phyloP scores from a whole-genome alignment of 2,797 vertebrate species.

The Huso huso region DNA sequence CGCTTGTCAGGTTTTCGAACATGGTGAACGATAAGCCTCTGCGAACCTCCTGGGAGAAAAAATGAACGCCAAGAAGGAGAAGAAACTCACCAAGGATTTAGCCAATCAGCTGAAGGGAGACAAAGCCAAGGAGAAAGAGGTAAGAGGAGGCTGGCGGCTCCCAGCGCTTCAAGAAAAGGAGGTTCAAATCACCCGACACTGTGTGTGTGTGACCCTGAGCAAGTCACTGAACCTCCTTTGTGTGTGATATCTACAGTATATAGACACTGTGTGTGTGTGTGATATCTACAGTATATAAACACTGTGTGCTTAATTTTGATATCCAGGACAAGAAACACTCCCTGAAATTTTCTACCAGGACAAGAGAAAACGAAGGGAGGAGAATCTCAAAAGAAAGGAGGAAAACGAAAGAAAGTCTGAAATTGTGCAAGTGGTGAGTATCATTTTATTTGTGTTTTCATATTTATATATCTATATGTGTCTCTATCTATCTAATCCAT shows the following conservation, averaged over 20 bases:
- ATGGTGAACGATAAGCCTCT: slow-evolving; percentile 77
- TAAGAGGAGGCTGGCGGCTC: slow-evolving; percentile 18
- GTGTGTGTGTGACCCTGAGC: background rate
- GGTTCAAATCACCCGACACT: background rate
- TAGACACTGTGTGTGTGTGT: too few species aligned
- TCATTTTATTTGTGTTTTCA: background rate
- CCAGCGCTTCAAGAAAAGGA: background rate
- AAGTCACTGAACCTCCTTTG: too few species aligned
- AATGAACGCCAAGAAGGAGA: slow-evolving; percentile 77
- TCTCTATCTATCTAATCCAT: background rate
- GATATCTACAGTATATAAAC: too few species aligned
- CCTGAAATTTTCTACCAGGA: slow-evolving; percentile 50
- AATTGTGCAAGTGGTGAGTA: slow-evolving; percentile 88
- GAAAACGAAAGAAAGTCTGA: slow-evolving; percentile 84
- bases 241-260: too few species aligned
- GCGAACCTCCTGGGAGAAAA: slow-evolving; percentile 79
- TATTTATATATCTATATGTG: background rate
- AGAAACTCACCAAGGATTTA: slow-evolving; percentile 58
- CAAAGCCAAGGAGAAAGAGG: slow-evolving; percentile 67
- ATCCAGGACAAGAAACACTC: too few species aligned
- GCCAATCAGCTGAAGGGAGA: slow-evolving; percentile 69
- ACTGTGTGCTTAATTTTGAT: too few species aligned
- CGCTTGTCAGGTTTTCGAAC: slow-evolving; percentile 71
- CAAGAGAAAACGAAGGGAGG: slow-evolving; percentile 72
- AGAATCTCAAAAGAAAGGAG: slow-evolving; percentile 72